Percentiles rank a stretch among this genome's conserved stretches.
Evolutionary conservation across 2,113 vertebrate species (phyloP).

Genomic region (Ammodytes marinus): DNA sequence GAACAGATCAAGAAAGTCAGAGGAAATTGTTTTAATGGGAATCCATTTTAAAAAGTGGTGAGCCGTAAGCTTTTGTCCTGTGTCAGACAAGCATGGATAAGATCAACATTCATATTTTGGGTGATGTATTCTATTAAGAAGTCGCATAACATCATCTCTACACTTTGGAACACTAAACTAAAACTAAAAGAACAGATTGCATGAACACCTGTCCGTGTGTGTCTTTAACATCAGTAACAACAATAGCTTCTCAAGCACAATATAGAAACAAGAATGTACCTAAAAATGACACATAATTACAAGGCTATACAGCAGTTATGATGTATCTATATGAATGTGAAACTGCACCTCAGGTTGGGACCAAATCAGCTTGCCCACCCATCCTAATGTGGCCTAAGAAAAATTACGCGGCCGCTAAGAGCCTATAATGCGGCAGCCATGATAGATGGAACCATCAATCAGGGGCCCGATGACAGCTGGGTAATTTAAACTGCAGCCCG

Average conservation of each 20-base stretch:
- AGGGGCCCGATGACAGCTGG: conserved; percentile 63
- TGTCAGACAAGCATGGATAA: neutral
- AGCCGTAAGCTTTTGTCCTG: neutral
- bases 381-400: conserved; percentile 50
- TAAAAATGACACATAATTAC: conserved; percentile 45
- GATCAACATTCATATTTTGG: neutral
- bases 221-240: neutral
- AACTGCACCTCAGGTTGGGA: conserved; percentile 25
- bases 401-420: conserved; percentile 69
- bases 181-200: neutral
- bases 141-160: neutral
- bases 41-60: neutral
- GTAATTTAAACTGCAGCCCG: conserved; percentile 69
- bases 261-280: neutral
- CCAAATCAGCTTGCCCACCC: conserved; percentile 56
- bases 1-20: neutral
- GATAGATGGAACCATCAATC: conserved; percentile 71
- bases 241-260: conserved; percentile 6
- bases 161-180: too few relatives aligned
- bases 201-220: neutral
- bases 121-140: neutral
- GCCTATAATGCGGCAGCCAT: conserved; percentile 65
- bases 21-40: neutral
- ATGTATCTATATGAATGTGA: conserved; percentile 39
- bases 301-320: conserved; percentile 18